Base-by-base conservation (phyloP, 2,797 vertebrate species). In the Martes flavigula region DNA sequence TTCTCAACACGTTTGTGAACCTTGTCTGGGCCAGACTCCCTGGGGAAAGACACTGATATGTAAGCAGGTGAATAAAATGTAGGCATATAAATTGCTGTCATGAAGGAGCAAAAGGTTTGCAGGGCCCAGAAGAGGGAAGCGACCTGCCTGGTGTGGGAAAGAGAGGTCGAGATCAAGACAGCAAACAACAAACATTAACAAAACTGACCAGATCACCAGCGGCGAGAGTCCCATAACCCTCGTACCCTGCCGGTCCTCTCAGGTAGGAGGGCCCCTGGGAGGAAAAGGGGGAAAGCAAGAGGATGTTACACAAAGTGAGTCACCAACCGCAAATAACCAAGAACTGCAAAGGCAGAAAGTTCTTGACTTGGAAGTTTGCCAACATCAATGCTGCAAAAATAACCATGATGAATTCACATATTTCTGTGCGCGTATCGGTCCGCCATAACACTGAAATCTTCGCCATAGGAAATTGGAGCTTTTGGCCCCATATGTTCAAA, bases 281-380 rank as follows among this genome's bases (percentile, higher is more conserved):
- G 92, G 90, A 94, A 90, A 78, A 89, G 35, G 68, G 92, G 88
- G 96, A 90, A 97, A 96, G 96, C 96, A 94, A 96, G 97, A 96
- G 97, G 97, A 97, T 97, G 97, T 97, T 87, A 88, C 96, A 96
- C 97, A 32, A 64, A 93, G 77, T 97, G 97, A 97, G 97, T 98
- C 97, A 98, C 85, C 94, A 82, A 94, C 95, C 94, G 94, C 97
- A 96, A 97, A 97, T 94, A 97, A 96, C 95, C 32, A 13, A 92
- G 92, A 72, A 43, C 77, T 78, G 96, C 95, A 96, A 93, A 93
- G 88, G 90, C 97, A 97, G 90, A 97, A 92, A 96, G 97, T 92
- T 86, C 95, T 93, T 38, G 60, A 58, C 82, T 93, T 97, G 97
- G 95, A 87, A 56, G 35, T 8, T 51, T 14, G 97, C 97, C 97